These are phyloP conservation scores for Syngnathus acus DNA, from an alignment of 2,797 vertebrate species.

Conservation along the genomic window DNA sequence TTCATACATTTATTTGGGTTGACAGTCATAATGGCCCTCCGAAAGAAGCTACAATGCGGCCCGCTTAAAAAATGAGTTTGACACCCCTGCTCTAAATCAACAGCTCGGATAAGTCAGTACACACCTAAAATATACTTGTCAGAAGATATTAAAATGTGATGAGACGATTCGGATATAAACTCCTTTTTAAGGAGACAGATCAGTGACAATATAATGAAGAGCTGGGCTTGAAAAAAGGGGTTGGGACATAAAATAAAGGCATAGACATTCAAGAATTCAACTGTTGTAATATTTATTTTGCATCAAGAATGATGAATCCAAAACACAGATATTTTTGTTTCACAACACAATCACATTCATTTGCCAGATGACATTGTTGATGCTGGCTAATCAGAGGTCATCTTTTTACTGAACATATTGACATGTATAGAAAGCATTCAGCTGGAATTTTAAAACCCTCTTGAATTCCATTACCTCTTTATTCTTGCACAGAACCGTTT, in stretches of 20 bases:
- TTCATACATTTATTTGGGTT: no score
- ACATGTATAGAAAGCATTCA: background rate
- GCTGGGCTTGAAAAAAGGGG: background rate
- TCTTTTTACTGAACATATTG: background rate
- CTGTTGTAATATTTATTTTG: background rate
- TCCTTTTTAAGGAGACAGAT: background rate
- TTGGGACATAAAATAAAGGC: background rate
- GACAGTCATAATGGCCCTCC: no score
- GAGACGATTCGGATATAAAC: background rate
- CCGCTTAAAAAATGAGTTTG: no score
- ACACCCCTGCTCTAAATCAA: no score
- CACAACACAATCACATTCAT: background rate
- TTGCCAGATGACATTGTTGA: background rate
- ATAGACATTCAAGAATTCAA: background rate
- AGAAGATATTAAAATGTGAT: background rate
- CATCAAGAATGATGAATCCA: background rate
- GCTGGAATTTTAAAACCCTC: background rate
- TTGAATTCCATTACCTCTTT: background rate
- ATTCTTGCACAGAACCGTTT: background rate
- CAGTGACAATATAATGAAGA: background rate
- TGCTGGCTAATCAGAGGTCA: background rate
- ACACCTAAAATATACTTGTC: background rate
- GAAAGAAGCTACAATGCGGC: no score
- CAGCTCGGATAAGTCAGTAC: background rate
- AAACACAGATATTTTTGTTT: background rate